These are phyloP conservation scores for Tiphia femorata DNA, from an alignment of 2,888 invertebrate genomes.

Conservation along the genomic window DNA sequence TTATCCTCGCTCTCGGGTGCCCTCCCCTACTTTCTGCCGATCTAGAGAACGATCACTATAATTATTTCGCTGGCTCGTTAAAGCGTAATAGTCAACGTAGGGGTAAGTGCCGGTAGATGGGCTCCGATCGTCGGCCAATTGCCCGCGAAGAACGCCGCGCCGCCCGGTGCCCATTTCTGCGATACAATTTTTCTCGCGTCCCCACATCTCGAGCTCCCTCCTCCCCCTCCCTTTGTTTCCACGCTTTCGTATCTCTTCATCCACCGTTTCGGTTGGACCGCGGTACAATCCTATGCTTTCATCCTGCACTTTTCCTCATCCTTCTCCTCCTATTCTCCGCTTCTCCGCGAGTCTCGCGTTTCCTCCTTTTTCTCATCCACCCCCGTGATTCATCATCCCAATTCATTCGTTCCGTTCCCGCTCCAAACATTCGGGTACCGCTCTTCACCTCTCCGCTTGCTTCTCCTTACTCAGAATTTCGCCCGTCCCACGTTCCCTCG, in stretches of 20 bases:
- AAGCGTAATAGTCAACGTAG: slow-evolving; percentile 35
- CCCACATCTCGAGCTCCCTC: slow-evolving; percentile 10
- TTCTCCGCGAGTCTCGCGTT: neutral
- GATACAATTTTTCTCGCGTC: neutral
- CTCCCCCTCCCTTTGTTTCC: neutral
- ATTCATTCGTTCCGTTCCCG: neutral
- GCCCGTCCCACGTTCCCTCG: slow-evolving; percentile 17
- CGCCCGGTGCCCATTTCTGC: neutral
- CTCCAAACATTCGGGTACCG: neutral
- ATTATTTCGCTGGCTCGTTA: slow-evolving; percentile 52
- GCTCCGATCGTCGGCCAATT: slow-evolving; percentile 26
- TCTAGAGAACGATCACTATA: slow-evolving; percentile 40
- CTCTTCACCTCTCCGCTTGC: neutral
- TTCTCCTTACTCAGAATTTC: slow-evolving; percentile 11
- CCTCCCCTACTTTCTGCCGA: slow-evolving; percentile 1
- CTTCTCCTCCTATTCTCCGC: neutral
- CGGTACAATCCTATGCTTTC: too few species aligned
- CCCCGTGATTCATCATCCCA: too few species aligned
- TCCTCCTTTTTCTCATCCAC: too few species aligned
- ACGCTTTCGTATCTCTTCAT: neutral
- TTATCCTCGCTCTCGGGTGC: neutral
- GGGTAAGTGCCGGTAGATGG: slow-evolving; percentile 19
- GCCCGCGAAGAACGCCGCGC: too few species aligned
- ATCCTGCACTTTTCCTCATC: too few species aligned
- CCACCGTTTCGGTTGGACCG: neutral